Percentiles rank a stretch among this genome's conserved stretches.
These are phyloP conservation scores for Allacma fusca DNA, from an alignment of 2,888 invertebrate genomes.

Conservation along the genomic window DNA sequence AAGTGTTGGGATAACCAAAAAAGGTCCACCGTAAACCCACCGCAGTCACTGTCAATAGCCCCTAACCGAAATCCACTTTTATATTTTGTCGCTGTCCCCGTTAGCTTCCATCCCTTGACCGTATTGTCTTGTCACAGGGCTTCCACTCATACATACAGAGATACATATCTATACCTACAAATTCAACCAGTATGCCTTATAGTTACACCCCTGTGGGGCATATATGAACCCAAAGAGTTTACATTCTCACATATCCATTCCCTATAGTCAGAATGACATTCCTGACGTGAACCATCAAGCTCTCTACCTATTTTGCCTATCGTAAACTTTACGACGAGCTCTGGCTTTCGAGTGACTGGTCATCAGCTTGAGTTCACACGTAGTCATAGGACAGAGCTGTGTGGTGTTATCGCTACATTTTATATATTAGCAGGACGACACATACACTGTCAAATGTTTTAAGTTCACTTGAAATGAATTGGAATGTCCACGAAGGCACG, in stretches of 20 bases:
- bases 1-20: neutral
- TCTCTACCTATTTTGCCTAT: conserved; percentile 20
- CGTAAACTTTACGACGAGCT: conserved; percentile 12
- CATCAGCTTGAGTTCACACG: conserved; percentile 10
- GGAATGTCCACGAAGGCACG: neutral
- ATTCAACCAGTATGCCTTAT: too few relatives aligned
- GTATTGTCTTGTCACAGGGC: neutral
- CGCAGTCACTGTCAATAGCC: conserved; percentile 49
- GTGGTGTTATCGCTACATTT: too few relatives aligned
- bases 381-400: neutral
- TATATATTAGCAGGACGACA: too few relatives aligned
- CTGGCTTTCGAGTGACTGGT: neutral
- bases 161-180: neutral
- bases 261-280: neutral
- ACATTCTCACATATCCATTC: too few relatives aligned
- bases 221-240: neutral
- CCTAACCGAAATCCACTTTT: conserved; percentile 30
- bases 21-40: conserved; percentile 39
- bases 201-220: too few relatives aligned
- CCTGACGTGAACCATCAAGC: neutral
- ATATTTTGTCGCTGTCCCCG: conserved; percentile 28
- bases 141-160: neutral
- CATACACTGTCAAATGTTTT: neutral
- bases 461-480: neutral
- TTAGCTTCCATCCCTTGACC: conserved; percentile 15